Percentiles rank a stretch among this genome's conserved stretches.
phyloP scores from a whole-genome alignment of 2,888 invertebrate genomes.

The Amphipoea lucens region DNA sequence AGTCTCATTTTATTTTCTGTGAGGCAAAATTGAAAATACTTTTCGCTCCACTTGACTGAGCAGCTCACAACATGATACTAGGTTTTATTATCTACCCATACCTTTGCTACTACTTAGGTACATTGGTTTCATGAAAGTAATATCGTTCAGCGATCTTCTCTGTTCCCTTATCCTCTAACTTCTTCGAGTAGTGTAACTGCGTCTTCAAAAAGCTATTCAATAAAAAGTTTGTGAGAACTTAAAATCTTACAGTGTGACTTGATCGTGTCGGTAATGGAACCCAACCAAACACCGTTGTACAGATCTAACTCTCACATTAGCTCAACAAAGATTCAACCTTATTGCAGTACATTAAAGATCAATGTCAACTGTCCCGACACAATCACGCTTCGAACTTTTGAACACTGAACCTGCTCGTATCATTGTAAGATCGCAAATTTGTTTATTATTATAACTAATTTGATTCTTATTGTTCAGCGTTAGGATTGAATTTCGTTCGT shows the following conservation, averaged over 20 bases:
- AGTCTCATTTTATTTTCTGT: slow-evolving; percentile 22
- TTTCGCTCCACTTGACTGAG: slow-evolving; percentile 9
- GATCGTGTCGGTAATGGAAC: slow-evolving; percentile 72
- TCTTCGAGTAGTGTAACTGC: slow-evolving; percentile 42
- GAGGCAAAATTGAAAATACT: slow-evolving; percentile 9
- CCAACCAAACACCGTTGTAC: slow-evolving; percentile 51
- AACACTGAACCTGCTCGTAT: slow-evolving; percentile 71
- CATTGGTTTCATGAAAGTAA: background rate
- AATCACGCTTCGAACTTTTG: slow-evolving; percentile 64
- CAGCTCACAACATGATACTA: slow-evolving; percentile 1
- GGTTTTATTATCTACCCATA: background rate
- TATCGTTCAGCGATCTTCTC: background rate
- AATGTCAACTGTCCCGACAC: slow-evolving; percentile 24
- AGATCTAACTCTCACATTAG: slow-evolving; percentile 23
- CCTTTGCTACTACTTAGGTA: background rate
- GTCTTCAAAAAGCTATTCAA: slow-evolving; percentile 54
- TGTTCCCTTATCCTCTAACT: slow-evolving; percentile 7
- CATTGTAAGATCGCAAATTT: slow-evolving; percentile 74
- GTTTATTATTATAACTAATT: slow-evolving; percentile 62
- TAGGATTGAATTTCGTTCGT: slow-evolving; percentile 67
- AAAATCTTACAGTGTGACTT: slow-evolving; percentile 74
- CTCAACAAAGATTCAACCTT: slow-evolving; percentile 47
- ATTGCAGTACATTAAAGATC: slow-evolving; percentile 24
- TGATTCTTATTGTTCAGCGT: slow-evolving; percentile 65
- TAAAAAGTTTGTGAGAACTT: slow-evolving; percentile 65